A percentile compares a stretch with the other conserved stretches of the same genome.
phyloP scores from a whole-genome alignment of 2,113 vertebrate species.

The Nothobranchius furzeri region DNA sequence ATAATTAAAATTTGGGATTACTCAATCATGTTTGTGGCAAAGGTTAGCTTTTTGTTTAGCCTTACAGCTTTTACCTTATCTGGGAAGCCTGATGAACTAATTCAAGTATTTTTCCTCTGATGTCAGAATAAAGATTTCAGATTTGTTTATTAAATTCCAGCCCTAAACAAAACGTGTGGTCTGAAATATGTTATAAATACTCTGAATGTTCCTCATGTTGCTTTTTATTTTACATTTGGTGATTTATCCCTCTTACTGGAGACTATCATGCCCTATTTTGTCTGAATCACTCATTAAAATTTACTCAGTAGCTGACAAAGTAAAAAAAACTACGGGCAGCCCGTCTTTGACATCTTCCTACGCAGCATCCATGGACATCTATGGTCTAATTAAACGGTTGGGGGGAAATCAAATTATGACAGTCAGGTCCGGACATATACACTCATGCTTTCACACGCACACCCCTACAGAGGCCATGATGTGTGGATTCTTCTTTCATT shows the following conservation, averaged over 20 bases:
- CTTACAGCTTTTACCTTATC: neutral
- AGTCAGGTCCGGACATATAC: neutral
- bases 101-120: neutral
- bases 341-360: neutral
- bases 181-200: neutral
- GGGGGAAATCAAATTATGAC: neutral
- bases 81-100: neutral
- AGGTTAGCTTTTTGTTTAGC: neutral
- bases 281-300: neutral
- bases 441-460: neutral
- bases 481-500: conserved; percentile 42
- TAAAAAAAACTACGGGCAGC: neutral
- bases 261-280: neutral
- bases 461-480: conserved; percentile 8
- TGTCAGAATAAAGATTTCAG: neutral
- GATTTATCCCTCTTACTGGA: neutral
- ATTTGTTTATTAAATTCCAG: too few relatives aligned
- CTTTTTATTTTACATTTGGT: too few relatives aligned
- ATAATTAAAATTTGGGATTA: neutral
- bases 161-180: too few relatives aligned
- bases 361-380: neutral
- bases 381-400: neutral
- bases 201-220: too few relatives aligned
- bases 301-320: neutral
- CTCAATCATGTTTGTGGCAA: neutral